phyloP scores from a whole-genome alignment of 2,797 vertebrate species.

The Acanthurus leucopareius region DNA sequence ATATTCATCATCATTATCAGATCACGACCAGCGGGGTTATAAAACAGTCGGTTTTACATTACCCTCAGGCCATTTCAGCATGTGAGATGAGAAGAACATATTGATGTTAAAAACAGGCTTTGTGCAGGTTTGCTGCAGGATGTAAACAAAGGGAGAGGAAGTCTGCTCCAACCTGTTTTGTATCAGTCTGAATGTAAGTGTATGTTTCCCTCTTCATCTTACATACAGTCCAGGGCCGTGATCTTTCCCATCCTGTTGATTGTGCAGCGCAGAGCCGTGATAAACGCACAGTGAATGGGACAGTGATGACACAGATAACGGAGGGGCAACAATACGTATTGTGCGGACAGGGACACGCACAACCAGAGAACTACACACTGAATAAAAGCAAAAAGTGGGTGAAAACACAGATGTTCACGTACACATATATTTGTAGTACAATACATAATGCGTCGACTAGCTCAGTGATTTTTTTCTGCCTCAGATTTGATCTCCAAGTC shows the following conservation, averaged over 20 bases:
- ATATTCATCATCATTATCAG: constrained; percentile 9
- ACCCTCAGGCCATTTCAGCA: not conserved
- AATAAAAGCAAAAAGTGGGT: not conserved
- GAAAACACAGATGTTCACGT: not conserved
- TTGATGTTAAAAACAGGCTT: not conserved
- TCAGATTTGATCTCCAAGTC: too few species aligned
- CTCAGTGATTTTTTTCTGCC: not conserved
- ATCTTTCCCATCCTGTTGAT: constrained; percentile 33
- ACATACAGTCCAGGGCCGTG: not conserved
- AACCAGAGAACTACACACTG: not conserved
- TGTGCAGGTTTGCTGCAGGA: not conserved
- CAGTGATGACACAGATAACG: constrained; percentile 25
- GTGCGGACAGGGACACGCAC: not conserved
- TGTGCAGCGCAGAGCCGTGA: constrained; percentile 11
- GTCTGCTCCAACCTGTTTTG: constrained; percentile 20
- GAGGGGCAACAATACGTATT: constrained; percentile 12
- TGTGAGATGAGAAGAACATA: constrained; percentile 2
- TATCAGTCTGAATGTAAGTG: constrained; percentile 12
- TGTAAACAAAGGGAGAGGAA: constrained; percentile 30
- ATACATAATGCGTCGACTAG: not conserved
- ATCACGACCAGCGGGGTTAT: not conserved
- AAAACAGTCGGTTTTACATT: constrained; percentile 31
- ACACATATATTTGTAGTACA: not conserved
- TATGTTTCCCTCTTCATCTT: constrained; percentile 18
- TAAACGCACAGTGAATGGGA: constrained; percentile 38